Base-by-base conservation (phyloP, 2,888 invertebrate species). In the Sarcophaga variegata region DNA sequence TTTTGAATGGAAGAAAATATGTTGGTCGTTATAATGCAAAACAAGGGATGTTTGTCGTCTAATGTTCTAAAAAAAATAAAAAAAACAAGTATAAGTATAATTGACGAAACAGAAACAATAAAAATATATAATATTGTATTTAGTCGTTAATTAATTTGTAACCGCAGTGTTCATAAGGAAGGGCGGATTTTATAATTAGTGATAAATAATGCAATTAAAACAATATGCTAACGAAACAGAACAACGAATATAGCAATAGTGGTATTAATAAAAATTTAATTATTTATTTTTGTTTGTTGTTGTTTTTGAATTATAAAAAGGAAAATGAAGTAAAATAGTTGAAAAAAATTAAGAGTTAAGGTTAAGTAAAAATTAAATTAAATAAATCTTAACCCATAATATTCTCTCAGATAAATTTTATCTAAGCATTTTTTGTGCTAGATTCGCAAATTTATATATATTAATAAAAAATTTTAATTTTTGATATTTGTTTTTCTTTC, bases 111-210 rank as follows among this genome's bases (percentile, higher is more conserved):
- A 62, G 20, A 11, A 62, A 22, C 2, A 62, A 62, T 3, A 62
- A 62, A 20, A 62, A 62, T 20, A 62, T 62, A 22, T 62, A 62
- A 62, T 37, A 37, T 10, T 37, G 8, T 37, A 37, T 37, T 37
- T 37, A 37, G 37, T 37, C 37, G 37, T 10, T 37, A 37, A 62
- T 22, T 62, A 62, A 20, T 62, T 62, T 62, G 62, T 62, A 20
- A 62, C 62, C 62, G 8, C 62, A 62, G 62, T 62, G 22, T 8
- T 62, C 3, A n/a, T 22, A 17, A 22, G n/a, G 17, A 67, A 60
- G 60, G 77, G 67, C 66, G 77, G 67, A 67, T 77, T 77, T 77
- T 77, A 67, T 67, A 77, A 67, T 77, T 77, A 67, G 60, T 77
- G 66, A 77, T 62, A 77, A 74, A 77, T 59, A 77, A 67, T 49